Evolutionary conservation across 2,797 vertebrate genomes (phyloP).

Genomic region (Serranus cabrilla): DNA sequence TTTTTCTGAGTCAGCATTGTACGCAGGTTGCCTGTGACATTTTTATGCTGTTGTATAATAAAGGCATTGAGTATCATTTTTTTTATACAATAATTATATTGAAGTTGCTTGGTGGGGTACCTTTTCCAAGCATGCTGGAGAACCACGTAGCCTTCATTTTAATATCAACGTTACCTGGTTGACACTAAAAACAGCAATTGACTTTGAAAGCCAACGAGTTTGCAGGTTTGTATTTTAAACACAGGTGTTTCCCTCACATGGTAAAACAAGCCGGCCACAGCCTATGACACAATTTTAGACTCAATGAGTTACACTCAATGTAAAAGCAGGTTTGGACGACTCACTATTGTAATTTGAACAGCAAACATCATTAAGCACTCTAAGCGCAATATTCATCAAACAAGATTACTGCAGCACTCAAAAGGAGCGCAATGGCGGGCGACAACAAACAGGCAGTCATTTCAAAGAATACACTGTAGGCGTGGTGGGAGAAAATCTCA

Average conservation of each 20-base stretch:
- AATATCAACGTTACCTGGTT: too few relatives aligned
- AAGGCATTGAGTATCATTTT: too few relatives aligned
- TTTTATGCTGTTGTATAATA: too few relatives aligned
- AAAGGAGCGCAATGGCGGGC: conserved; percentile 65
- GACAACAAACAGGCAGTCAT: conserved; percentile 66
- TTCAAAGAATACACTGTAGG: conserved; percentile 71
- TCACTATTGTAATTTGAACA: conserved; percentile 77
- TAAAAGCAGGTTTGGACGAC: conserved; percentile 61
- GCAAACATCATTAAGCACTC: conserved; percentile 81
- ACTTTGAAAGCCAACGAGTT: too few relatives aligned
- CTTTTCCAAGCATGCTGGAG: too few relatives aligned
- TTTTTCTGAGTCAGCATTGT: too few relatives aligned
- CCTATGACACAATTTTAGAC: conserved; percentile 47
- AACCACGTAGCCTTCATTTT: too few relatives aligned
- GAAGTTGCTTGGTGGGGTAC: too few relatives aligned
- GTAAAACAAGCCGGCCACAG: neutral
- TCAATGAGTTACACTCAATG: conserved; percentile 39
- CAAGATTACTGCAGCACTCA: conserved; percentile 75
- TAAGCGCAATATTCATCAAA: conserved; percentile 81
- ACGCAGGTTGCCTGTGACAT: too few relatives aligned
- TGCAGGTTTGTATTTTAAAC: conserved; percentile 15
- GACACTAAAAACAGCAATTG: too few relatives aligned
- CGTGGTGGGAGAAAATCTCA: conserved; percentile 65
- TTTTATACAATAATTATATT: too few relatives aligned
- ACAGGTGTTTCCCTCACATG: conserved; percentile 14